A percentile compares a stretch with the other conserved stretches of the same genome.
Evolutionary conservation across 2,113 vertebrate genomes (phyloP).

Genomic region (Lophura nycthemera): DNA sequence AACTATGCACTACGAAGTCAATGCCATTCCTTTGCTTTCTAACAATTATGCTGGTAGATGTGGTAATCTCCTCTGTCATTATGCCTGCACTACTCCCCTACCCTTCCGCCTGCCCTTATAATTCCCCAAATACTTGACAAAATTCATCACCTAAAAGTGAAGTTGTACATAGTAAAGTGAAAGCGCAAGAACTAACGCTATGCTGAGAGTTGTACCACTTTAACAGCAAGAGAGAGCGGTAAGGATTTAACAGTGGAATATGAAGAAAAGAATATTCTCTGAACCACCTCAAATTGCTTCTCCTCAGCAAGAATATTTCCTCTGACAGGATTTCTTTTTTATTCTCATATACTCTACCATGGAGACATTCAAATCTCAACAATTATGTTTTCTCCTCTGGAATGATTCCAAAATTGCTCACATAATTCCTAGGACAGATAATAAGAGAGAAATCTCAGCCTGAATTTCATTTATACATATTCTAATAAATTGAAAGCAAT

Average conservation of each 20-base stretch:
- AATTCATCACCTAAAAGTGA: neutral
- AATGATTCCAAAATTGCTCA: neutral
- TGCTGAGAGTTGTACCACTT: neutral
- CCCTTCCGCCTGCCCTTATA: neutral
- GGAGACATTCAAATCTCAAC: neutral
- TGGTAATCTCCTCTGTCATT: neutral
- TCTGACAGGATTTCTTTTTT: neutral
- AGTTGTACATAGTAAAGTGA: neutral
- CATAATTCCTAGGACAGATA: neutral
- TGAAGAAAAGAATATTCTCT: neutral
- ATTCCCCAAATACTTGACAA: neutral
- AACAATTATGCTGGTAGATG: neutral
- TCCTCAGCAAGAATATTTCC: neutral
- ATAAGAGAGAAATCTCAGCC: neutral
- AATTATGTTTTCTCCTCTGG: neutral
- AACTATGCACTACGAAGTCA: neutral
- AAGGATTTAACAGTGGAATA: neutral
- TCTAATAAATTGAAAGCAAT: neutral
- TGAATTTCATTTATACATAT: neutral
- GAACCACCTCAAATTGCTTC: neutral
- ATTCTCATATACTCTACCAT: neutral
- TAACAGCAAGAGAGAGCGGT: neutral
- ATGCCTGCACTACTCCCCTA: neutral
- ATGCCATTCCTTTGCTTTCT: neutral
- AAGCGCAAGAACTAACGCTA: neutral